These are phyloP conservation scores for Hyppa rectilinea DNA, from an alignment of 2,888 invertebrate species.

Conservation along the genomic window DNA sequence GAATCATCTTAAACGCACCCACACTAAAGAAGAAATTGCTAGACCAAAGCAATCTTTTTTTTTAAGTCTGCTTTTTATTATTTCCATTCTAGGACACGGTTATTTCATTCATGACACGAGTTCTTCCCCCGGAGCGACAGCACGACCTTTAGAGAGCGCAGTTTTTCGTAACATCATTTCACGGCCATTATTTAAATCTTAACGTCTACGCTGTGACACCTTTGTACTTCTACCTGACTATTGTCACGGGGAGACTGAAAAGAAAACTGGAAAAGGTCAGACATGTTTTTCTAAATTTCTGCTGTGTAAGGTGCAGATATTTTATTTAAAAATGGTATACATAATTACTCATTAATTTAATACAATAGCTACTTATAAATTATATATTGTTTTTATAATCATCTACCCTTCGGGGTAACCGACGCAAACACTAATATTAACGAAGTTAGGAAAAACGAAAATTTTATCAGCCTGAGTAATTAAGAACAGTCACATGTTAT, in stretches of 20 bases:
- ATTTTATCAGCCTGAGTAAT: too few species aligned
- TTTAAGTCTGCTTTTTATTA: not conserved
- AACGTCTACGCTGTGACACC: slow-evolving; percentile 51
- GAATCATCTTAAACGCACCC: not conserved
- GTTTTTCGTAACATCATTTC: slow-evolving; percentile 55
- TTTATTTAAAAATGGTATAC: slow-evolving; percentile 16
- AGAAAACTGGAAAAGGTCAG: slow-evolving; percentile 23
- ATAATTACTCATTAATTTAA: too few species aligned
- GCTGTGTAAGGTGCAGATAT: not conserved
- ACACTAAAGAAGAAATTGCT: not conserved
- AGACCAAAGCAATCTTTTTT: not conserved
- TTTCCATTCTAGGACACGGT: slow-evolving; percentile 4
- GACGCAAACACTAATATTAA: too few species aligned
- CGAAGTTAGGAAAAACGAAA: too few species aligned
- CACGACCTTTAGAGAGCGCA: slow-evolving; percentile 13
- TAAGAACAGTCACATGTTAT: too few species aligned
- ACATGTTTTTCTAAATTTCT: slow-evolving; percentile 12
- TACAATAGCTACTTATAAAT: too few species aligned
- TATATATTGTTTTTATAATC: too few species aligned
- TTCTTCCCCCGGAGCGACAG: not conserved
- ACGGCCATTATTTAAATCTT: slow-evolving; percentile 56
- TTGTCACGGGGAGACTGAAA: slow-evolving; percentile 42
- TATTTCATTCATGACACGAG: slow-evolving; percentile 40
- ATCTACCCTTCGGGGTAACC: too few species aligned
- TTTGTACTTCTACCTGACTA: slow-evolving; percentile 28